These are phyloP conservation scores for Darevskia nairensis DNA, from an alignment of 2,797 vertebrate genomes.

Conservation along the genomic window DNA sequence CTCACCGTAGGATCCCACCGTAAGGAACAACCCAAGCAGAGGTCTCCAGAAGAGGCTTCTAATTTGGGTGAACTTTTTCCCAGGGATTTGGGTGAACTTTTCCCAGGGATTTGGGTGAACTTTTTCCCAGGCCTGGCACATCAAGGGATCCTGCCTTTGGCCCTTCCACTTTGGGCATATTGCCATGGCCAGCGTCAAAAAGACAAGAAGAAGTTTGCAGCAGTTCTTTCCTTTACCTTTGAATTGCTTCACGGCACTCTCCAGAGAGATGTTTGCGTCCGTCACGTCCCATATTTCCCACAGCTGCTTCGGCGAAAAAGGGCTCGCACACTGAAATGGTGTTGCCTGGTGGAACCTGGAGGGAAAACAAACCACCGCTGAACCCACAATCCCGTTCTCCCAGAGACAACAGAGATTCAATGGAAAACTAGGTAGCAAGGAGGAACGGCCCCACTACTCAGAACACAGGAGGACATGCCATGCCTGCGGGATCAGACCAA, in stretches of 20 bases:
- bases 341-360: not conserved
- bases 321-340: too few species aligned
- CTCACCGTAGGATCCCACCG: too few species aligned
- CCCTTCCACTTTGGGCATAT: not conserved
- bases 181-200: not conserved
- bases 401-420: not conserved
- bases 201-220: not conserved
- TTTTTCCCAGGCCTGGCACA: not conserved
- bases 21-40: too few species aligned
- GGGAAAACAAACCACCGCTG: not conserved
- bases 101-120: too few species aligned
- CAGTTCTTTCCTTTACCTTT: not conserved
- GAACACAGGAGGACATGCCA: too few species aligned
- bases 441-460: fast-evolving
- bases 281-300: not conserved
- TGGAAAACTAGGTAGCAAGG: not conserved
- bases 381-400: not conserved
- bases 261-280: not conserved
- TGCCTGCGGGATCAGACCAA: too few species aligned
- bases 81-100: too few species aligned
- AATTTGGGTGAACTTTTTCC: too few species aligned
- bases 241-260: not conserved
- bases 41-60: too few species aligned
- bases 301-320: not conserved
- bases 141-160: too few species aligned